Evolutionary conservation across 2,797 vertebrate species (phyloP).

Genomic region (Sphenopsis melanotis): DNA sequence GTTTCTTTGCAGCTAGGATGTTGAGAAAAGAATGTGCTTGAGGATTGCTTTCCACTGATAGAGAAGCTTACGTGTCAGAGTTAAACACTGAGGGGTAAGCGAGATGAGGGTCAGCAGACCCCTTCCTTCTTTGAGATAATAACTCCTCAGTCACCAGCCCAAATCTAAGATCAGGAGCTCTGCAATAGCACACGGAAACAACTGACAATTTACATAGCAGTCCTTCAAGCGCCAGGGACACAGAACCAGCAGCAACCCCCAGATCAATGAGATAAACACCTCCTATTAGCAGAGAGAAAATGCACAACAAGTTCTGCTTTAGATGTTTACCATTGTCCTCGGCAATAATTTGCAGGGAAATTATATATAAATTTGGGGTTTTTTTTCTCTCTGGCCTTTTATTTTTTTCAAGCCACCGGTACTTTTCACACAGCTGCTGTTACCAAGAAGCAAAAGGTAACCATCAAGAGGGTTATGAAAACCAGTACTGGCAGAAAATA

Average conservation of each 20-base stretch:
- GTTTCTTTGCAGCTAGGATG: constrained; percentile 23
- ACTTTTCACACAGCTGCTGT: constrained; percentile 41
- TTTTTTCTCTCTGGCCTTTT: background rate
- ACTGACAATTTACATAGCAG: constrained; percentile 8
- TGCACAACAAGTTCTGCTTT: constrained; percentile 18
- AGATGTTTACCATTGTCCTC: background rate
- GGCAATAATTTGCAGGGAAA: constrained; percentile 10
- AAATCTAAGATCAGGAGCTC: constrained; percentile 1
- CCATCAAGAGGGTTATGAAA: background rate
- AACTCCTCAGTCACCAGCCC: background rate
- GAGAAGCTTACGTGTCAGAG: background rate
- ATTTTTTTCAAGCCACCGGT: background rate
- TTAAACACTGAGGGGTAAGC: background rate
- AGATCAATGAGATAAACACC: background rate
- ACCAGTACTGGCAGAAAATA: background rate
- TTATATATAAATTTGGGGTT: background rate
- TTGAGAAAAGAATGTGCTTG: background rate
- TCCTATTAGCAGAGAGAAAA: constrained; percentile 9
- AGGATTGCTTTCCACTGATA: background rate
- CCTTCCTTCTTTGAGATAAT: background rate
- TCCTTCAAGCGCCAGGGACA: background rate
- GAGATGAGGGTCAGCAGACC: background rate
- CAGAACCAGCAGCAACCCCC: background rate
- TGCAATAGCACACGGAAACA: constrained; percentile 23
- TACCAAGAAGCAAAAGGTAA: constrained; percentile 45